A percentile compares a stretch with the other conserved stretches of the same genome.
Evolutionary conservation across 2,797 vertebrate genomes (phyloP).

Genomic region (Cirrhinus molitorella): DNA sequence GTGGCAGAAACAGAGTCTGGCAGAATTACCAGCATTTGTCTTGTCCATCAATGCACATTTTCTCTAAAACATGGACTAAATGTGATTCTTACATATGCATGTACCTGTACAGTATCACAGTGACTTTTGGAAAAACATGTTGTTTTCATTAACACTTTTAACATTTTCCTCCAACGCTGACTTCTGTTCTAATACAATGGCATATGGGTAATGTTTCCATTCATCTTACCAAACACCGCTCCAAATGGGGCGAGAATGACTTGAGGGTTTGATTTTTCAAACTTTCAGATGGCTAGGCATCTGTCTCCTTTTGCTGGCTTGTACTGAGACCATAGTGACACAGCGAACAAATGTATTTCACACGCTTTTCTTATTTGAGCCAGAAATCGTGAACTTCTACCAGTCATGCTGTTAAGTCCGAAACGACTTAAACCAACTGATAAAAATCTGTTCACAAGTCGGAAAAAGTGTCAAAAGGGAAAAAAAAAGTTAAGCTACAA

Average conservation of each 20-base stretch:
- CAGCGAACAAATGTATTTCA: conserved; percentile 15
- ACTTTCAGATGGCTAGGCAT: conserved; percentile 52
- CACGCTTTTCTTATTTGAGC: conserved; percentile 3
- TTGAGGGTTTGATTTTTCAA: conserved; percentile 41
- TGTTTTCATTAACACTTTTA: background rate
- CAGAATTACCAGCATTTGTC: background rate
- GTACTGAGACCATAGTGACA: background rate
- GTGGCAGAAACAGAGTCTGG: conserved; percentile 24
- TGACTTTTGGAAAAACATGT: background rate
- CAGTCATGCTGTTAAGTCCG: background rate
- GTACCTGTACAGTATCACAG: background rate
- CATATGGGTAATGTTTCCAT: conserved; percentile 46
- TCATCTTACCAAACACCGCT: conserved; percentile 21
- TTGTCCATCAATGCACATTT: background rate
- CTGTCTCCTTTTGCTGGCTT: conserved; percentile 45
- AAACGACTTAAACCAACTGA: background rate
- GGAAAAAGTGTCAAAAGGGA: too few species aligned
- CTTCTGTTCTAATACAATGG: conserved; percentile 24
- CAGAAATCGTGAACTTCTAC: conserved; percentile 3
- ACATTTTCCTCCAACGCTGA: background rate
- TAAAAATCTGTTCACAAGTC: background rate
- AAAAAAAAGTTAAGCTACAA: background rate
- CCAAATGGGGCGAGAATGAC: conserved; percentile 37
- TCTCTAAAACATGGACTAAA: conserved; percentile 1
- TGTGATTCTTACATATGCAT: background rate